Percentiles rank a stretch among this genome's conserved stretches.
Evolutionary conservation across 2,888 invertebrate species (phyloP).

Genomic region (Galeruca laticollis): DNA sequence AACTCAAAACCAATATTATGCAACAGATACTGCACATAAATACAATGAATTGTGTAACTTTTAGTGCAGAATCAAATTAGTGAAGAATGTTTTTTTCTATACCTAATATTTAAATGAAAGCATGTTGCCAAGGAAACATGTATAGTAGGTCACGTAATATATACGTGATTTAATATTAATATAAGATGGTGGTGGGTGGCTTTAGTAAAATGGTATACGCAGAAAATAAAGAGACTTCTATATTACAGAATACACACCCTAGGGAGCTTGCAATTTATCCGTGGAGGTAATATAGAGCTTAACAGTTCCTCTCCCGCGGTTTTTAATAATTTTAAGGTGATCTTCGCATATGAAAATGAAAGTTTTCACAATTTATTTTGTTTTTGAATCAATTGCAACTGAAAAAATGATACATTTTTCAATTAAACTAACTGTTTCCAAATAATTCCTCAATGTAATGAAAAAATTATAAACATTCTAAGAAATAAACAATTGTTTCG

Average conservation of each 20-base stretch:
- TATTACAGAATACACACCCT: not conserved
- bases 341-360: not conserved
- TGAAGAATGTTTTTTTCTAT: too few relatives aligned
- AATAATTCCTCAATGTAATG: too few relatives aligned
- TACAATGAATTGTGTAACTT: too few relatives aligned
- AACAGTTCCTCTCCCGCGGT: not conserved
- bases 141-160: not conserved
- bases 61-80: too few relatives aligned
- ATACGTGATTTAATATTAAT: not conserved
- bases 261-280: slow-evolving; percentile 4
- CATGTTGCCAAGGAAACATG: too few relatives aligned
- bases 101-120: too few relatives aligned
- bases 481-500: too few relatives aligned
- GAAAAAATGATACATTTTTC: too few relatives aligned
- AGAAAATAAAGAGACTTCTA: not conserved
- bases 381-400: not conserved
- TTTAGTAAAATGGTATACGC: not conserved
- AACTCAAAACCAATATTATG: too few relatives aligned
- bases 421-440: too few relatives aligned
- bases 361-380: not conserved
- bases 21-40: too few relatives aligned
- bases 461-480: too few relatives aligned
- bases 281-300: not conserved
- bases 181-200: not conserved
- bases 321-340: not conserved